phyloP scores from a whole-genome alignment of 2,113 vertebrate species.

The Hippoglossus stenolepis region DNA sequence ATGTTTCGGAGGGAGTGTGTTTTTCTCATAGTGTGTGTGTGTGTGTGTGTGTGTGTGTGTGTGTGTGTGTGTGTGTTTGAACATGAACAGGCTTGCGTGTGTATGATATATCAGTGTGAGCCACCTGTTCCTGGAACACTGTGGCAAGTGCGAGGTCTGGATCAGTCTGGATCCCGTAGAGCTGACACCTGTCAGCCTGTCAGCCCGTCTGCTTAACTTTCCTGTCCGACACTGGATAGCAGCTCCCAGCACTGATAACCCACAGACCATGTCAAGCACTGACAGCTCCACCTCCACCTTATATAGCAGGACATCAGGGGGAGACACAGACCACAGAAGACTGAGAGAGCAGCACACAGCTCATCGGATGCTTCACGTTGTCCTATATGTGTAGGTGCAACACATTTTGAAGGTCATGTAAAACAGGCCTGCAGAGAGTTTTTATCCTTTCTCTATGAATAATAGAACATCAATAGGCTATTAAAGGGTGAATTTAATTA shows the following conservation, averaged over 20 bases:
- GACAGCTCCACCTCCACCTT: conserved; percentile 36
- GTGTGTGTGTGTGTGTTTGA: conserved; percentile 1
- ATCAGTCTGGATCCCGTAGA: conserved; percentile 45
- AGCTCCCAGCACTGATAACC: conserved; percentile 52
- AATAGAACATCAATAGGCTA: background rate
- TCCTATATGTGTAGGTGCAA: background rate
- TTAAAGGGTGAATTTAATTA: background rate
- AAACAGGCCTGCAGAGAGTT: background rate
- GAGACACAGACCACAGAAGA: conserved; percentile 48
- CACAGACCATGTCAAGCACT: conserved; percentile 53
- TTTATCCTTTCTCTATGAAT: background rate
- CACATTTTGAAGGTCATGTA: background rate
- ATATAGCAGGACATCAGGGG: conserved; percentile 25
- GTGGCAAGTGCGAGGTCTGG: conserved; percentile 51
- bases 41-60: conserved; percentile 5
- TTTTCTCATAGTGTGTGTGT: background rate
- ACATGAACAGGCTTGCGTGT: background rate
- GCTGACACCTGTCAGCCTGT: conserved; percentile 71
- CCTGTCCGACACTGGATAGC: conserved; percentile 46
- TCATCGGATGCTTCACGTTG: conserved; percentile 1
- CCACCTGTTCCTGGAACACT: conserved; percentile 62
- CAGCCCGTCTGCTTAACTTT: conserved; percentile 56
- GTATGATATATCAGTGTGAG: conserved; percentile 52
- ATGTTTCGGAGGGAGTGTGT: background rate
- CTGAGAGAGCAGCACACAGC: background rate